Conservation (phyloP, 2,113 vertebrate species). For the Dipodomys spectabilis region DNA sequence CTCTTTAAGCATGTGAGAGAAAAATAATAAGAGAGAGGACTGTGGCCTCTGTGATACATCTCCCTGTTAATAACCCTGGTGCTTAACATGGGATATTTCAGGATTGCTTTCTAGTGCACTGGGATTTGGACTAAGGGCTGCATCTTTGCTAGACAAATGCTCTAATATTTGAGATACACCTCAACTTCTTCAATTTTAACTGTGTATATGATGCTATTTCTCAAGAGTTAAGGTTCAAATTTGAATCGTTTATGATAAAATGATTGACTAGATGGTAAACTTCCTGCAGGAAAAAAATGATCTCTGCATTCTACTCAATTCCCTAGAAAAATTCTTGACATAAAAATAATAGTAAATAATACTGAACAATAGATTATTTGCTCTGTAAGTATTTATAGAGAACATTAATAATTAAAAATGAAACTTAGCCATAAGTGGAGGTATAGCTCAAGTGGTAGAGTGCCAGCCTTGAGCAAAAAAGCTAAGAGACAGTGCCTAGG, state of each 20-base stretch:
- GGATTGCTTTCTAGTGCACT: too few relatives aligned
- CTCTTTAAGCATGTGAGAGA: neutral
- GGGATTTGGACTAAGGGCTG: too few relatives aligned
- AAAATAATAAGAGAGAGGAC: neutral
- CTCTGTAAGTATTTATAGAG: slow-evolving; percentile 29
- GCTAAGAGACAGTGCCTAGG: too few relatives aligned
- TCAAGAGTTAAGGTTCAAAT: slow-evolving; percentile 24
- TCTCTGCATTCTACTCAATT: neutral
- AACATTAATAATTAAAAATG: neutral
- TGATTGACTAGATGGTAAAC: neutral
- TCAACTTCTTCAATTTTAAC: neutral
- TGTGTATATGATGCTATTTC: neutral
- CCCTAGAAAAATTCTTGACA: neutral
- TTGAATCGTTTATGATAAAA: slow-evolving; percentile 1
- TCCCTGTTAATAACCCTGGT: neutral
- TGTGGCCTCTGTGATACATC: neutral
- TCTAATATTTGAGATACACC: too few relatives aligned
- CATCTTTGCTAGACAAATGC: too few relatives aligned
- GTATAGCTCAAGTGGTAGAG: too few relatives aligned
- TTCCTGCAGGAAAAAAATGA: neutral
- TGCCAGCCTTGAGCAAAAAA: too few relatives aligned
- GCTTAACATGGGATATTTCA: neutral
- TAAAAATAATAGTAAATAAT: neutral
- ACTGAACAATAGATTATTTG: neutral
- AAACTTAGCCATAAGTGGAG: too few relatives aligned